A percentile compares a stretch with the other conserved stretches of the same genome.
These are phyloP conservation scores for Hemiprocne comata DNA, from an alignment of 2,113 vertebrate genomes.

Conservation along the genomic window DNA sequence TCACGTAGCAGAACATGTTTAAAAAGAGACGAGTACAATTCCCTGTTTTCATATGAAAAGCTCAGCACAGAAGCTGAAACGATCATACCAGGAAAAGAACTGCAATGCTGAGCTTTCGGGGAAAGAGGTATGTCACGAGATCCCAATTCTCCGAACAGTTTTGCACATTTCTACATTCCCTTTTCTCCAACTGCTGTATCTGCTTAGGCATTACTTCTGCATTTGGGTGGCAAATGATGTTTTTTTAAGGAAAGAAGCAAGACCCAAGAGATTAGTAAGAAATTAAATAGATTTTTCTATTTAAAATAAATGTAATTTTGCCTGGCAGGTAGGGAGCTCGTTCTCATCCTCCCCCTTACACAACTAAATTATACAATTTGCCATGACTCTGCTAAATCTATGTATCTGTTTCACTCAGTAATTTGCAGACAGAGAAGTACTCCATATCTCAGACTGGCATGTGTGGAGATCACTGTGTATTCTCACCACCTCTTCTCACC, in stretches of 20 bases:
- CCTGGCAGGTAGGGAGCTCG: neutral
- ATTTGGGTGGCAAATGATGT: neutral
- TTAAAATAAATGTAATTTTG: conserved; percentile 45
- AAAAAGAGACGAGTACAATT: conserved; percentile 4
- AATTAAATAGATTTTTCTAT: conserved; percentile 33
- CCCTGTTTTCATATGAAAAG: conserved; percentile 39
- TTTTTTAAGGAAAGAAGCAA: neutral
- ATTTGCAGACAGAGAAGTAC: neutral
- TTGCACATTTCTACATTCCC: neutral
- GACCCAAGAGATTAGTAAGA: neutral
- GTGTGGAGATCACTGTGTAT: neutral
- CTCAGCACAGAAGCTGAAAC: conserved; percentile 24
- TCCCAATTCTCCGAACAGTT: conserved; percentile 46
- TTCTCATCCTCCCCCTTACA: neutral
- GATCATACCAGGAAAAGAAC: neutral
- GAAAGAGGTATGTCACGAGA: conserved; percentile 21
- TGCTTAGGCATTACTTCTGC: neutral
- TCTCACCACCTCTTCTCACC: neutral
- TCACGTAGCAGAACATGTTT: neutral
- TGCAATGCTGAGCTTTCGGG: conserved; percentile 21
- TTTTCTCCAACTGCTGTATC: neutral
- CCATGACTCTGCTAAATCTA: neutral
- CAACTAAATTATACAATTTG: neutral
- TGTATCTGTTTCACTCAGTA: neutral
- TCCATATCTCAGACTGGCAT: neutral